phyloP scores from a whole-genome alignment of 2,888 invertebrate genomes.

The Sesia bembeciformis region DNA sequence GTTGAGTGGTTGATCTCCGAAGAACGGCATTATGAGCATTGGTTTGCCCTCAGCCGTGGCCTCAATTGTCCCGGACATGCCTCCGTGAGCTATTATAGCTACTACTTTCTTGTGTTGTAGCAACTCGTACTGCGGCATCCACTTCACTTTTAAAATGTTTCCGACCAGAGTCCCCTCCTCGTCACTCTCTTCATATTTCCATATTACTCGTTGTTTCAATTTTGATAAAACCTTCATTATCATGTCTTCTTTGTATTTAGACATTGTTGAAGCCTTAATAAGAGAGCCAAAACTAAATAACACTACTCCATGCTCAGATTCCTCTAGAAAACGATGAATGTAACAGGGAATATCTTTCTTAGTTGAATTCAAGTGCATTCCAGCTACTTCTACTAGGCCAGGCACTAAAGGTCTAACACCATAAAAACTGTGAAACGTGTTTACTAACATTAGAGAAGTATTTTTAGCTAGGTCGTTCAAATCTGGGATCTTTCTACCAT shows the following conservation, averaged over 20 bases:
- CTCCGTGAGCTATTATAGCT: constrained; percentile 76
- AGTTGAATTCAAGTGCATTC: constrained; percentile 67
- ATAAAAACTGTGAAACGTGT: constrained; percentile 76
- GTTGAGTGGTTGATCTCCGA: constrained; percentile 76
- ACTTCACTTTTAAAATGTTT: constrained; percentile 76
- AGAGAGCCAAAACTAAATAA: constrained; percentile 87
- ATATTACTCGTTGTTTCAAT: constrained; percentile 81
- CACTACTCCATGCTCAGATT: constrained; percentile 79
- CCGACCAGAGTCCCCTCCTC: constrained; percentile 50
- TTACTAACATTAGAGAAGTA: constrained; percentile 70
- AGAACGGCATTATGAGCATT: constrained; percentile 76
- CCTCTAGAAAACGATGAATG: constrained; percentile 78
- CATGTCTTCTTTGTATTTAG: constrained; percentile 73
- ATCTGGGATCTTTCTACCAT: constrained; percentile 61
- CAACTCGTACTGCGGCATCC: constrained; percentile 83
- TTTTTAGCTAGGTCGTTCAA: constrained; percentile 68
- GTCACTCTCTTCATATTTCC: constrained; percentile 82
- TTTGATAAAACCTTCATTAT: constrained; percentile 77
- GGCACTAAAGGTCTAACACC: constrained; percentile 72
- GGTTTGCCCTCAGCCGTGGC: constrained; percentile 77
- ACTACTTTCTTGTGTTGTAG: constrained; percentile 76
- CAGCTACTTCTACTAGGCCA: constrained; percentile 77
- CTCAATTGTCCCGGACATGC: constrained; percentile 76
- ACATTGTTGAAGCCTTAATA: constrained; percentile 79
- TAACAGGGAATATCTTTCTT: constrained; percentile 70